Evolutionary conservation across 2,113 vertebrate species (phyloP).

Genomic region (Aphelocoma coerulescens): DNA sequence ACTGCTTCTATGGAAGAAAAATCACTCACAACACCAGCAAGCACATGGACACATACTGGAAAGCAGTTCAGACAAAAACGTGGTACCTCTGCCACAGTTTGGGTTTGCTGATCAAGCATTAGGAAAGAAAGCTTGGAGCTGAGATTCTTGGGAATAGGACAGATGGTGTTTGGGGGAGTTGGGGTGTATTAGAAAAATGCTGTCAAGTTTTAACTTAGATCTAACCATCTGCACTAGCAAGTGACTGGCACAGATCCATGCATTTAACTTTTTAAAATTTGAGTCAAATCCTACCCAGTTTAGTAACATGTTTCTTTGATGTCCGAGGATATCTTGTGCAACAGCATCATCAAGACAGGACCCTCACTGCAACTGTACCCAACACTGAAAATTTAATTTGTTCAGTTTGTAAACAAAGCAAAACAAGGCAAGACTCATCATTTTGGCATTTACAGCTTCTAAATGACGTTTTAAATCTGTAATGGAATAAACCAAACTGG

Average conservation of each 20-base stretch:
- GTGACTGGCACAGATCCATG: conserved; percentile 16
- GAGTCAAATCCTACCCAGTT: conserved; percentile 39
- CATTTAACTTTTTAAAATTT: conserved; percentile 4
- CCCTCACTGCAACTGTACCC: conserved; percentile 3
- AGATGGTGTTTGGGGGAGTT: conserved; percentile 50
- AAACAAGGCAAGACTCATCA: neutral
- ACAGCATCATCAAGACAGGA: conserved; percentile 16
- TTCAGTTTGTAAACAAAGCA: conserved; percentile 1
- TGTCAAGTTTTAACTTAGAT: conserved; percentile 41
- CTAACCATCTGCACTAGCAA: conserved; percentile 49
- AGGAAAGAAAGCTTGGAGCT: neutral
- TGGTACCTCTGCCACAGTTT: neutral
- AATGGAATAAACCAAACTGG: neutral
- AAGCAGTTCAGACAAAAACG: neutral
- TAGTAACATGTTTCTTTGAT: conserved; percentile 20
- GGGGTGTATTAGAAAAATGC: conserved; percentile 28
- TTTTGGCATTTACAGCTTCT: neutral
- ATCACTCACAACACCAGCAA: neutral
- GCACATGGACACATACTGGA: conserved; percentile 5
- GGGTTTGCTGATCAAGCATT: neutral
- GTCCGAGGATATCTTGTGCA: neutral
- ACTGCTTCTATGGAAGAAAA: neutral
- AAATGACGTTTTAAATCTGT: neutral
- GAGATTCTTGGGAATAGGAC: neutral
- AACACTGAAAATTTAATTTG: conserved; percentile 2